These are phyloP conservation scores for Diprion similis DNA, from an alignment of 1,140 invertebrate species.

Conservation along the genomic window DNA sequence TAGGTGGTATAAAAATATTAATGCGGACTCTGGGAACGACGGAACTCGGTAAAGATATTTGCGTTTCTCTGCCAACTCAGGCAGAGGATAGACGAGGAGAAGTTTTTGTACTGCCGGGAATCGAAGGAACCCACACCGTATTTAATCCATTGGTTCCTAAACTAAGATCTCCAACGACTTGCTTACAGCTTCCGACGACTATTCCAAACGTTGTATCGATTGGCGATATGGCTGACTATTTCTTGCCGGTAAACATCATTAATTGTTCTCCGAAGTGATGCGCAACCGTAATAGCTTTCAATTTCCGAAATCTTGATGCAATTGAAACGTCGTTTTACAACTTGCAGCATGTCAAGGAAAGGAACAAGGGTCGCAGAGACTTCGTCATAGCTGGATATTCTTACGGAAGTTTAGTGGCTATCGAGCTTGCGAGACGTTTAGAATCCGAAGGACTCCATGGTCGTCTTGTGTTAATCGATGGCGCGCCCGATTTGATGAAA, in stretches of 20 bases:
- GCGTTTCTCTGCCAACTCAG: conserved; percentile 46
- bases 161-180: conserved; percentile 66
- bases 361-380: conserved; percentile 43
- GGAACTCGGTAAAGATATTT: conserved; percentile 32
- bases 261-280: too few species aligned
- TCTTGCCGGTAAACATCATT: conserved; percentile 50
- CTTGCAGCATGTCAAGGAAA: conserved; percentile 46
- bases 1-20: conserved; percentile 49
- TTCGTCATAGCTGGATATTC: conserved; percentile 57
- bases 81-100: conserved; percentile 39
- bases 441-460: conserved; percentile 50
- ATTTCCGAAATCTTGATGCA: too few species aligned
- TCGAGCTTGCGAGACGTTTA: conserved; percentile 52
- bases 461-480: conserved; percentile 55
- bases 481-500: conserved; percentile 54
- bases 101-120: conserved; percentile 68
- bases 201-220: too few species aligned
- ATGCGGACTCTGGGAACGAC: conserved; percentile 43
- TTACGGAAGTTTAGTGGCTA: conserved; percentile 52
- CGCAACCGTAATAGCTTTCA: too few species aligned
- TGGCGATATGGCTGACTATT: conserved; percentile 48
- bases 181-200: conserved; percentile 69
- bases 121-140: conserved; percentile 76
- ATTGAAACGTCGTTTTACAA: not conserved
- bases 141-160: conserved; percentile 67